Conservation (phyloP, 2,797 vertebrate species). For the Cephalopachus bancanus region DNA sequence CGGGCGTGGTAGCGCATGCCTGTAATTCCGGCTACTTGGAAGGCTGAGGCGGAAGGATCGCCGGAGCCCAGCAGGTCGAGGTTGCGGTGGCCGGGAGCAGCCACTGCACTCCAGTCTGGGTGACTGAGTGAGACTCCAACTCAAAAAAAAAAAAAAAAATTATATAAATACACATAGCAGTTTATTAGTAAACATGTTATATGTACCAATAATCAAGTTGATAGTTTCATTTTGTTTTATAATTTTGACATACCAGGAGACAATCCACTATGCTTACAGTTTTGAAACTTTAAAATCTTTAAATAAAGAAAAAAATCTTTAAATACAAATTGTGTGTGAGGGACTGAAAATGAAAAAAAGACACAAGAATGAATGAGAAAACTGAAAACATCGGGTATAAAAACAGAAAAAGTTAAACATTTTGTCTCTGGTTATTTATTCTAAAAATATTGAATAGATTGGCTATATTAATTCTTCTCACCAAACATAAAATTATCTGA, state of each 20-base stretch:
- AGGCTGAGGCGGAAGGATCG: neutral
- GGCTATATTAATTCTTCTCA: neutral
- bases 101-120: neutral
- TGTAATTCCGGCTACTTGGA: neutral
- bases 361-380: neutral
- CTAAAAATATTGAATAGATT: neutral
- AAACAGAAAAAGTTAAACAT: neutral
- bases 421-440: neutral
- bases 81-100: neutral
- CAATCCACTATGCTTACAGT: slow-evolving; percentile 74
- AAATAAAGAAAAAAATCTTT: slow-evolving; percentile 78
- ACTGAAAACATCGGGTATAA: slow-evolving; percentile 9
- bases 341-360: slow-evolving; percentile 71
- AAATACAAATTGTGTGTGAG: slow-evolving; percentile 79
- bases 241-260: slow-evolving; percentile 81
- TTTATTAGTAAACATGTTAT: slow-evolving; percentile 88
- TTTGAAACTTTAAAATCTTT: slow-evolving; percentile 77
- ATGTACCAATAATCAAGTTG: slow-evolving; percentile 86
- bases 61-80: neutral
- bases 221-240: slow-evolving; percentile 82
- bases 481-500: slow-evolving; percentile 53
- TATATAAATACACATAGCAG: neutral
- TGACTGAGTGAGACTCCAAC: neutral
- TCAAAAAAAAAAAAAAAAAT: neutral
- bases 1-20: neutral